Base-by-base conservation (phyloP, 92 coral and sea anemone genomes). In the Epizoanthus ramosus region DNA sequence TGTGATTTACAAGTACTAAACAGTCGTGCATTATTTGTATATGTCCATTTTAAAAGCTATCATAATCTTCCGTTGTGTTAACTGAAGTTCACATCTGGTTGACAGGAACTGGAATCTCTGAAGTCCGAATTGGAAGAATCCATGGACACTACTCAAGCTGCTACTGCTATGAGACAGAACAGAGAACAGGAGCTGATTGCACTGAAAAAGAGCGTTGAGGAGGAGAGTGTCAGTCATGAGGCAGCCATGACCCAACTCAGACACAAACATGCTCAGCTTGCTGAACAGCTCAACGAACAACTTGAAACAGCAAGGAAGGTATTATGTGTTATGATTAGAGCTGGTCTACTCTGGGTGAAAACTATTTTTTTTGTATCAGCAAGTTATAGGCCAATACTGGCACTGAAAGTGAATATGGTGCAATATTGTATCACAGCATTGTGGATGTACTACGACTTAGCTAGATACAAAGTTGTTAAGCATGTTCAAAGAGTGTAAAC, bases 61-160 rank as follows among this genome's bases (percentile, higher is more conserved):
- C 45, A 16, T 67, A 22, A 16, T 64, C 70, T 1, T 64, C 41
- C 43, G 39, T 16, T 52, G 28, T 53, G 21, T 41, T 6, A 18
- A 45, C 19, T 75, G 15, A 56, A 52, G 13, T 3, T 6, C 41
- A 54, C 41, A 22, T 77, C 16, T 67, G 24, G 23, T 12, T 12
- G 60, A 74, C 53, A 97, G 99, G 99, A 97, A 90, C 88, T 97
- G n/a, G 97, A 97, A 81, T 81, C 94, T 7, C 89, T 97, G 71
- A 94, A 92, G 75, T 80, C 90, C 2, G 99, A 97, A 80, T 92
- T 97, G 3, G 99, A 97, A 85, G 99, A 97, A 71, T 97, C 99
- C 12, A 94, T 97, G 25, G 99, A 97, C 85, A 97, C 97, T 18
- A 97, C 99, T 2, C 85, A 90, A 3, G 98, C 99, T 16, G 99